Percentiles rank a stretch among this genome's conserved stretches.
Conservation (phyloP, 2,888 invertebrate genomes). For the Eulithis prunata region DNA sequence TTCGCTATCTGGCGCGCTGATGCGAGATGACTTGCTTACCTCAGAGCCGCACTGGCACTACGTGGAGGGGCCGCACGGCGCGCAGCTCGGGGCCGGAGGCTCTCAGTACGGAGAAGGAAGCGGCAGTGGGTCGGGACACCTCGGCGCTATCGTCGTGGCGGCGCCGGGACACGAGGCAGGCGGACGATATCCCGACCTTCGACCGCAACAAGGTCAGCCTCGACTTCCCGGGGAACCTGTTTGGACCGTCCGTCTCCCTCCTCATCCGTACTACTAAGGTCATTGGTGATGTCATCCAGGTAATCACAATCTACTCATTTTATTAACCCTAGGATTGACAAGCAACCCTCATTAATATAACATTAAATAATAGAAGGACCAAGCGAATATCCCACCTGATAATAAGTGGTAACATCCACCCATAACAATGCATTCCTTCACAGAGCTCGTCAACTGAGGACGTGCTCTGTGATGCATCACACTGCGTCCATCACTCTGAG, state of each 20-base stretch:
- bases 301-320: constrained; percentile 47
- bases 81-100: constrained; percentile 27
- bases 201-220: constrained; percentile 87
- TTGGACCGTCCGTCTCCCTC: constrained; percentile 87
- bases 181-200: constrained; percentile 85
- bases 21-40: constrained; percentile 14
- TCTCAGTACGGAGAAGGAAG: constrained; percentile 13
- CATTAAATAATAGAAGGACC: too few species aligned
- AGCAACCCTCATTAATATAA: neutral
- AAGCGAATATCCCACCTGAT: too few species aligned
- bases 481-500: too few species aligned
- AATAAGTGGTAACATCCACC: too few species aligned
- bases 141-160: constrained; percentile 32
- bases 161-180: constrained; percentile 35
- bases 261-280: constrained; percentile 87
- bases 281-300: constrained; percentile 87
- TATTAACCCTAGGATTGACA: too few species aligned
- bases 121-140: constrained; percentile 32
- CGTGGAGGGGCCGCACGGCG: constrained; percentile 58
- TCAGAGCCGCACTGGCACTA: constrained; percentile 64
- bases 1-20: neutral
- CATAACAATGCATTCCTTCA: too few species aligned
- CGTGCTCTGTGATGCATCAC: too few species aligned
- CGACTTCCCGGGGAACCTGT: constrained; percentile 86
- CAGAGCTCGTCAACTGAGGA: too few species aligned